Evolutionary conservation across 2,888 invertebrate species (phyloP), one percentile per base, ranked within the genome.

Genomic region (Heliconius ethilla): DNA sequence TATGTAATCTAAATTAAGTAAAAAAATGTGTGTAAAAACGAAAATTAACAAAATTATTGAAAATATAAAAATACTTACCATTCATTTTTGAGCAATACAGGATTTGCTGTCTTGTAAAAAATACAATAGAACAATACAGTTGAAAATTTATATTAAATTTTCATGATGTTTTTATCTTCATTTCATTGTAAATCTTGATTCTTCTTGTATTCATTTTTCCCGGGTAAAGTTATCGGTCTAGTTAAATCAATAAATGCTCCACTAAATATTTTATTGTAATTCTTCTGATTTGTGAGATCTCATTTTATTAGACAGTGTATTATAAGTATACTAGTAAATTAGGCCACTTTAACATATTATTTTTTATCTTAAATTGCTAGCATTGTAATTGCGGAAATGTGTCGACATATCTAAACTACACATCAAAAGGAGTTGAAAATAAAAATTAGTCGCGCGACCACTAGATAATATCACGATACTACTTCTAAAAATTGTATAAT

Each of bases 401-500:
- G 86, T 84, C 84, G 84, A 87, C 83, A 86, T 74, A 40, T 84
- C 83, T 89, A 90, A 86, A 66, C 89, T 90, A 90, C 83, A 90
- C 87, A 88, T 87, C 87, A 89, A 90, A 89, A 62, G 45, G 70
- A 74, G 59, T 87, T 83, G 82, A 86, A 82, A 86, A 85, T 76
- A 27, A 84, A 82, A 87, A 86, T 84, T 83, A 83, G 86, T 89
- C 91, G 90, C 92, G 90, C 90, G 91, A 90, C 87, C 88, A 87
- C 87, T 90, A 92, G 87, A 85, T 88, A 91, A 90, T 92, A 92
- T 91, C 90, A 93, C 93, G 86, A 88, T 87, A 84, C 89, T 92
- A 90, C 92, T 89, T 89, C 93, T 93, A 93, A 89, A 91, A 87
- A 87, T 89, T 93, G 94, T 94, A 94, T 92, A 94, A 89, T 92